Evolutionary conservation across 2,113 vertebrate species (phyloP), one percentile per base, ranked within the genome.

Genomic region (Oryzias melastigma): DNA sequence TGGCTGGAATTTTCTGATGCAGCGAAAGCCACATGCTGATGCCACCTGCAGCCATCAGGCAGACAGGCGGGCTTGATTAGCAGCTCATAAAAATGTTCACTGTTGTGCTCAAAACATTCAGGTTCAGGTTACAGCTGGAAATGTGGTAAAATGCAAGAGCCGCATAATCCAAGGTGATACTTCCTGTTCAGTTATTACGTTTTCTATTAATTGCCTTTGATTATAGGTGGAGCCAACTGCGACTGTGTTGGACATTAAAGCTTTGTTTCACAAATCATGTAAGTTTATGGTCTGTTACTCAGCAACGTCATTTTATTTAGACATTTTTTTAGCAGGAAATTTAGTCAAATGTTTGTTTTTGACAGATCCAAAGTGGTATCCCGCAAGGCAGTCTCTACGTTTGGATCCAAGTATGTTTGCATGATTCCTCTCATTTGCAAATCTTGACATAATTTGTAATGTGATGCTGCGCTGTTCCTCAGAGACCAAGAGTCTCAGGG

Each of bases 341-440:
- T 35, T 12, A 3, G 35, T 35, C 14, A 49, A 29, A 10, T 53
- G 15, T 63, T 16, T 12, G 5, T 52, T 67, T 50, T 56, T 51
- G 17, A 66, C 89, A 98, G 95, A 98, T 85, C 93, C 94, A 3
- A 93, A 95, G 72, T 96, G 94, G 94, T 95, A 97, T 78, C 93
- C 95, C 1, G 94, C 95, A 63, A 92, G 95, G 58, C 95, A 98
- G 78, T 95, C 94, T 25, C 87, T 98, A 51, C 93, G 94, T 72
- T 87, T 97, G 85, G 95, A 96, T 70, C 93, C 95, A 67, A 98
- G 95, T 98, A 83, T 83, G 93, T 93, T 44, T 65, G 22, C 49
- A 27, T 3, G 25, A 50, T 22, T 22, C 16, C 29, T 12, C 24
- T 18, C 42, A 6, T 69, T 66, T 41, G 4, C 6, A 35, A 16